phyloP scores from a whole-genome alignment of 1,140 invertebrate species.

The Bombus fervidus region DNA sequence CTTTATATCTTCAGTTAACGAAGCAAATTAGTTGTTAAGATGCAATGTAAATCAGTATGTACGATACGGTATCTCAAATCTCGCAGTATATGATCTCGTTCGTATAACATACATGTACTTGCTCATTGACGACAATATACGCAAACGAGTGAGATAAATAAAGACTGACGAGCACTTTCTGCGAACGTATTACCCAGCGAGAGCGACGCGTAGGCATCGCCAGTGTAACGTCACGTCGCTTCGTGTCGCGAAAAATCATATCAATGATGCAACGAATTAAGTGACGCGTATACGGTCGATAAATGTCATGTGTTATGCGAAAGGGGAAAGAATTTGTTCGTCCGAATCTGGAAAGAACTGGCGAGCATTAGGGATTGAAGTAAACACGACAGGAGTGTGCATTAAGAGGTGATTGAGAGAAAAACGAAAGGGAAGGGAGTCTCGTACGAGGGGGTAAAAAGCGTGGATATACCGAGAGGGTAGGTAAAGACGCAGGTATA shows the following conservation, averaged over 20 bases:
- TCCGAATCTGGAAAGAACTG: background rate
- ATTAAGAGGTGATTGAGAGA: slow-evolving; percentile 58
- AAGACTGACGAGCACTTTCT: background rate
- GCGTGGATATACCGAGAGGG: slow-evolving; percentile 28
- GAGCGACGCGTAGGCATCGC: background rate
- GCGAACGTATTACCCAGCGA: background rate
- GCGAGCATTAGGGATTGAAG: slow-evolving; percentile 54
- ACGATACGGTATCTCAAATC: background rate
- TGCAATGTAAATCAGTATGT: too few relatives aligned
- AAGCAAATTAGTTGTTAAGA: too few relatives aligned
- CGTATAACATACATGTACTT: too few relatives aligned
- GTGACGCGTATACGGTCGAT: background rate
- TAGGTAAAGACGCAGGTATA: slow-evolving; percentile 21
- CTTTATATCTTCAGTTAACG: too few relatives aligned
- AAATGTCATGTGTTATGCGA: slow-evolving; percentile 7
- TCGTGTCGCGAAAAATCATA: background rate
- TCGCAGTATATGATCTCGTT: background rate
- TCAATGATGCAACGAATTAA: background rate
- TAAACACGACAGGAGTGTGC: slow-evolving; percentile 50
- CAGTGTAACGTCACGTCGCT: too few relatives aligned
- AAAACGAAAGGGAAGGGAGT: slow-evolving; percentile 33
- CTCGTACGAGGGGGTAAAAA: slow-evolving; percentile 28
- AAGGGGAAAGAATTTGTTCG: slow-evolving; percentile 16
- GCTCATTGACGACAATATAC: background rate
- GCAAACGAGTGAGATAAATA: background rate